Conservation (phyloP, 1,140 invertebrate genomes). For the Zaprionus gabonicus region DNA sequence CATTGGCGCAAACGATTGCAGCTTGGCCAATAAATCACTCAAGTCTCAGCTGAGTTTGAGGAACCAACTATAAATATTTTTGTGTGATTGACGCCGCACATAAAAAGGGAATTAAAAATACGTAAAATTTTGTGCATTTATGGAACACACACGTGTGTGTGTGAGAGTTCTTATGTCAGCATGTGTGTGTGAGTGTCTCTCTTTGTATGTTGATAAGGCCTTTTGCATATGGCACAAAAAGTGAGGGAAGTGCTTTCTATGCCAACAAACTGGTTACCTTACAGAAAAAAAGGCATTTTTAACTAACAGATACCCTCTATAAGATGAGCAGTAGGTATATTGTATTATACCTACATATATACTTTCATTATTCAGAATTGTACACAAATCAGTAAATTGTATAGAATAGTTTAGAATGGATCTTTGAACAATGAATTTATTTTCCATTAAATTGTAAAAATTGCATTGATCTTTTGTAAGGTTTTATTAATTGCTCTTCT, state of each 20-base stretch:
- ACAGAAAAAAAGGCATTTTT: not conserved
- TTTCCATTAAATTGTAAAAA: too few species aligned
- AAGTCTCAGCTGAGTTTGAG: slow-evolving; percentile 22
- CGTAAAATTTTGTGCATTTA: slow-evolving; percentile 40
- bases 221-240: slow-evolving; percentile 15
- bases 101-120: slow-evolving; percentile 57
- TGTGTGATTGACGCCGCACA: slow-evolving; percentile 46
- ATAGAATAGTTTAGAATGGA: too few species aligned
- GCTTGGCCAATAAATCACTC: slow-evolving; percentile 47
- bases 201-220: slow-evolving; percentile 25
- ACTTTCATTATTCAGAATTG: too few species aligned
- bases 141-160: slow-evolving; percentile 22
- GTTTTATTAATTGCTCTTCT: too few species aligned
- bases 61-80: slow-evolving; percentile 46
- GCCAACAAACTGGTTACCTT: not conserved
- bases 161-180: slow-evolving; percentile 1
- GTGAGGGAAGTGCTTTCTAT: not conserved
- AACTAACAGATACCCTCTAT: not conserved
- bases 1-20: slow-evolving; percentile 29
- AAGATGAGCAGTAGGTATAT: not conserved
- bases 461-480: too few species aligned
- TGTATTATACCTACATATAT: too few species aligned
- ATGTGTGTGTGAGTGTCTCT: not conserved
- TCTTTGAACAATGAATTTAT: too few species aligned
- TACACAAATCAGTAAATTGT: too few species aligned